Base-by-base conservation (phyloP, 2,888 invertebrate genomes). In the Panopea generosa region DNA sequence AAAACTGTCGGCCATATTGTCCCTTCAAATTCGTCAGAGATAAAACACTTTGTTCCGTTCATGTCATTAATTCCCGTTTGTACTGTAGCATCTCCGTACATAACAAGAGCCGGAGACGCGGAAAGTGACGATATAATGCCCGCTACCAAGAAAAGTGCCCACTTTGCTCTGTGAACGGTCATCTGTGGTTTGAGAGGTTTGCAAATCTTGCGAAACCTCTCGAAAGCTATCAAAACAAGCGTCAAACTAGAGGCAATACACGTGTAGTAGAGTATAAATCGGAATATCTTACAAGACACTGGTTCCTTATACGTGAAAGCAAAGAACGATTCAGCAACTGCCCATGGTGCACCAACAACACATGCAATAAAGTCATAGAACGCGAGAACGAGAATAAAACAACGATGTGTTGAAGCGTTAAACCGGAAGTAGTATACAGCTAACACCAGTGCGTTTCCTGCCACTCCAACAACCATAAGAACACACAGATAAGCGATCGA, bases 121-220 rank as follows among this genome's bases (percentile, higher is more conserved):
- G 73, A 74, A 18, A 80, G 2, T 4, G 52, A 38, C 11, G 80
- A 61, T 7, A 80, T 53, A n/a, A 73, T 68, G 0, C 69, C 68
- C n/a, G 62, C 62, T 0, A 80, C 73, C 24, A 70, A n/a, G 45
- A 70, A 63, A 20, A 76, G 38, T 0, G 76, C 76, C 14, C 45
- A 11, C 47, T 80, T 80, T 0, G 80, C 80, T 50, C 59, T 59
- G 0, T 52, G 38, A 7, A 80, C 67, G 3, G 70, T 73, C 43
- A 80, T 66, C 53, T 80, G 80, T 26, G 29, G 16, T 55, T 80
- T 80, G 26, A 80, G 56, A n/a, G 80, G 80, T n/a, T 61, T 63
- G 50, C 80, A 80, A 18, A 80, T 80, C 57, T 80, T 80, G 29
- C 80, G 52, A 33, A 61, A 43, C 52, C 80, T 57, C 45, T 80